Percentiles rank a stretch among this genome's conserved stretches.
phyloP scores from a whole-genome alignment of 2,113 vertebrate species.

The Glareola pratincola region DNA sequence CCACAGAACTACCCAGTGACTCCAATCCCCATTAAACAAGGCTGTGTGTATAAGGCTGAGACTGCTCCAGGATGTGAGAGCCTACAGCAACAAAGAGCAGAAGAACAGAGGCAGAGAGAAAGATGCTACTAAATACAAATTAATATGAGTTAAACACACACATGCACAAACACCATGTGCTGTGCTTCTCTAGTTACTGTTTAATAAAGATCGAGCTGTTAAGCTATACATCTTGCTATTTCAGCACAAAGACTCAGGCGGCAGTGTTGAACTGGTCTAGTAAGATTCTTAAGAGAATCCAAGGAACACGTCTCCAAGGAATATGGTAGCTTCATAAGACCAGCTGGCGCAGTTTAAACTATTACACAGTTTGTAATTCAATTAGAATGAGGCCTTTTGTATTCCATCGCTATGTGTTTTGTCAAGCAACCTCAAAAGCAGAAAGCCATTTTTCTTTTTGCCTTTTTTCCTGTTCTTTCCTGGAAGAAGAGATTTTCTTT shows the following conservation, averaged over 20 bases:
- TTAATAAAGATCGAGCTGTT: not conserved
- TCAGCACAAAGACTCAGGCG: not conserved
- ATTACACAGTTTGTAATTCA: conserved; percentile 73
- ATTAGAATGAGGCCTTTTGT: conserved; percentile 59
- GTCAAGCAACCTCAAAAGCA: conserved; percentile 47
- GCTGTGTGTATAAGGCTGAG: not conserved
- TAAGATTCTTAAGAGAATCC: conserved; percentile 13
- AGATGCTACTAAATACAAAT: not conserved
- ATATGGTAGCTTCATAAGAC: conserved; percentile 63
- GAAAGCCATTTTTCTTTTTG: not conserved
- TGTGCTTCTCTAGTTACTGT: not conserved
- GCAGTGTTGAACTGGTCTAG: conserved; percentile 9
- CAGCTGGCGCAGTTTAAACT: conserved; percentile 72
- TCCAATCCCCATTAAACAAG: not conserved
- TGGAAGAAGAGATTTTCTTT: conserved; percentile 24
- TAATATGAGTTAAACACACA: not conserved
- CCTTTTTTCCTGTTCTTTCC: not conserved
- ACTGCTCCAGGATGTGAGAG: not conserved
- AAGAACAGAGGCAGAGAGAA: not conserved
- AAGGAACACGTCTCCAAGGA: conserved; percentile 56
- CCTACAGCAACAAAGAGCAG: not conserved
- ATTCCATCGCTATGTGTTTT: conserved; percentile 18
- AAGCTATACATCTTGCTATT: not conserved
- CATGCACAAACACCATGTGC: not conserved
- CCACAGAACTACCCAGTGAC: not conserved